A percentile compares a stretch with the other conserved stretches of the same genome.
Evolutionary conservation across 2,797 vertebrate species (phyloP).

Genomic region (Danio albolineatus): DNA sequence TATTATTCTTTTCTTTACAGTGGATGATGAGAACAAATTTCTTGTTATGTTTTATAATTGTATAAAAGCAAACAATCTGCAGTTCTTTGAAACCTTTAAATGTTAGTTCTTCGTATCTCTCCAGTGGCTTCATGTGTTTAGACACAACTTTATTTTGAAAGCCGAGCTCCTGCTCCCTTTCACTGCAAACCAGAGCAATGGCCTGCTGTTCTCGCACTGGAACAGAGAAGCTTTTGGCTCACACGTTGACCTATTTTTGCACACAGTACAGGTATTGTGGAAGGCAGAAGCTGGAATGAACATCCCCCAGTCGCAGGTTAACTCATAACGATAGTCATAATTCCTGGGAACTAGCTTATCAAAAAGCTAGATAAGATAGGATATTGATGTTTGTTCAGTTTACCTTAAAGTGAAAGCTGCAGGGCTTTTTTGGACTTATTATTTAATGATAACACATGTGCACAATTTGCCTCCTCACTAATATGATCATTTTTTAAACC

Average conservation of each 20-base stretch:
- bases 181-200: constrained; percentile 8
- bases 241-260: constrained; percentile 36
- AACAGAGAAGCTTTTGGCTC: constrained; percentile 40
- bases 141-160: constrained; percentile 38
- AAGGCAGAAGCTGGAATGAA: background rate
- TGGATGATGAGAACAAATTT: background rate
- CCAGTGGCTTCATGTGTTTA: constrained; percentile 1
- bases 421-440: background rate
- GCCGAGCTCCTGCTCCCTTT: constrained; percentile 41
- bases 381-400: background rate
- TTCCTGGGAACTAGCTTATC: background rate
- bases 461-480: background rate
- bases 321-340: background rate
- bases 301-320: background rate
- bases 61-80: background rate
- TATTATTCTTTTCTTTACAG: too few relatives aligned
- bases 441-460: background rate
- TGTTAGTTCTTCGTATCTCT: constrained; percentile 22
- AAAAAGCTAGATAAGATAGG: background rate
- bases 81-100: background rate
- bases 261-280: constrained; percentile 43
- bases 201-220: constrained; percentile 28
- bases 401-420: background rate
- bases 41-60: background rate
- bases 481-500: background rate